Base-by-base conservation (phyloP, 2,113 vertebrate species). In the Cyprinus carpio region DNA sequence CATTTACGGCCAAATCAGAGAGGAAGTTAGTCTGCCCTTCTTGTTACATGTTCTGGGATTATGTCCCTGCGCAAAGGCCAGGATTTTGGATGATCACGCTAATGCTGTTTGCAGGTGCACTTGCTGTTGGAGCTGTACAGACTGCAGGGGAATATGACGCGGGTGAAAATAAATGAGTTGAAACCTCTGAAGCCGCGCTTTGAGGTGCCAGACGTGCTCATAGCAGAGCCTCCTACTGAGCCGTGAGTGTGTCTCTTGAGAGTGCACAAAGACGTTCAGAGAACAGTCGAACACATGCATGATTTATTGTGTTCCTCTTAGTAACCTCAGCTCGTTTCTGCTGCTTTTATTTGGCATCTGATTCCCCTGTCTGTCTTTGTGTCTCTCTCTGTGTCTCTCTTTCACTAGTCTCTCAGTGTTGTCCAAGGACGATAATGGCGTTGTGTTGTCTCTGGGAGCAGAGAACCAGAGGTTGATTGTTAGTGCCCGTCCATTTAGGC, bases 161-260 rank as follows among this genome's bases (percentile, higher is more conserved):
- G 97, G 81, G 93, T 98, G 87, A 95, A 96, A 90, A 97, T 98
- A 81, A 96, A 97, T 5, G 97, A 98, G 91, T 89, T 98, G 84
- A 96, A 96, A 87, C 96, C 97, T 0, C 91, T 96, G 75, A 95
- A 95, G 86, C 95, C 96, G 60, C 95, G 97, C 34, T 98, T 93
- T 84, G 95, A 97, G 87, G 97, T 97, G 87, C 95, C 95, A 4
- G 97, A 98, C n/a, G 96, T 97, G 34, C 94, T 98, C 83, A 90
- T 97, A 90, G 91, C 92, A 20, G 95, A 97, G 25, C 97, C 97
- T 0, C 92, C 94, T 0, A 94, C 96, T 12, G 93, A 96, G 85
- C 93, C 95, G 97, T 97, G 93, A 94, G 93, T 93, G 34, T 78
- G 12, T 25, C 20, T 15, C 18, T 77, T 16, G n/a, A 85, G 54